Evolutionary conservation across 2,797 vertebrate genomes (phyloP).

Genomic region (Halcyon smyrnensis): DNA sequence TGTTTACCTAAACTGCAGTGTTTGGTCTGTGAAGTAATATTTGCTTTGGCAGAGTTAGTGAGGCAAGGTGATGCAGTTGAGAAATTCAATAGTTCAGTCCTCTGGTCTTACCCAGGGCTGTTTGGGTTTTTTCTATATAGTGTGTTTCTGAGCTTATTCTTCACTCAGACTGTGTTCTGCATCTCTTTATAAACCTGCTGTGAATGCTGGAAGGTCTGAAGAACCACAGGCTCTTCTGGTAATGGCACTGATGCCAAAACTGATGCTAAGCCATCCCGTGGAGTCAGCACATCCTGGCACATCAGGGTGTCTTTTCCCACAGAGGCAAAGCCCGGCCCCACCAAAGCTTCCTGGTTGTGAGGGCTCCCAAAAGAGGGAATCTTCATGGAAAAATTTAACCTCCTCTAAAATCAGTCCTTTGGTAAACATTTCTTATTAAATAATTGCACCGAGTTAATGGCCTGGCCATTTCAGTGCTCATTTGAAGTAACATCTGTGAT

Average conservation of each 20-base stretch:
- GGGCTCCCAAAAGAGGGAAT: background rate
- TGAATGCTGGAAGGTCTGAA: background rate
- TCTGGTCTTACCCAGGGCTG: background rate
- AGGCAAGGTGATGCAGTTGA: background rate
- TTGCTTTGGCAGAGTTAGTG: background rate
- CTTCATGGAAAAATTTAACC: background rate
- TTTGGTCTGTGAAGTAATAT: background rate
- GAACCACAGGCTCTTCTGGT: background rate
- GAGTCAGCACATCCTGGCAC: background rate
- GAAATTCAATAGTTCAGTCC: background rate
- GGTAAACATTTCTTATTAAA: background rate
- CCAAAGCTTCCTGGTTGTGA: background rate
- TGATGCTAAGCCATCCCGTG: background rate
- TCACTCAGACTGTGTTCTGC: background rate
- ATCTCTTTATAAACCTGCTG: background rate
- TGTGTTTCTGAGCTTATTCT: background rate
- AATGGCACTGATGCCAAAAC: background rate
- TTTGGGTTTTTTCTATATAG: rapidly evolving
- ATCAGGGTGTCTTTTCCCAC: background rate
- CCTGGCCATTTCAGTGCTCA: background rate
- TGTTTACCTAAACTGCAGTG: background rate
- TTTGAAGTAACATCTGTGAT: background rate
- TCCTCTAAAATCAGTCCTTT: background rate
- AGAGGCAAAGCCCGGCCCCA: too few relatives aligned
- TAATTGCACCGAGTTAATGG: background rate